A percentile compares a stretch with the other conserved stretches of the same genome.
These are phyloP conservation scores for Pantherophis guttatus DNA, from an alignment of 2,113 vertebrate species.

Conservation along the genomic window DNA sequence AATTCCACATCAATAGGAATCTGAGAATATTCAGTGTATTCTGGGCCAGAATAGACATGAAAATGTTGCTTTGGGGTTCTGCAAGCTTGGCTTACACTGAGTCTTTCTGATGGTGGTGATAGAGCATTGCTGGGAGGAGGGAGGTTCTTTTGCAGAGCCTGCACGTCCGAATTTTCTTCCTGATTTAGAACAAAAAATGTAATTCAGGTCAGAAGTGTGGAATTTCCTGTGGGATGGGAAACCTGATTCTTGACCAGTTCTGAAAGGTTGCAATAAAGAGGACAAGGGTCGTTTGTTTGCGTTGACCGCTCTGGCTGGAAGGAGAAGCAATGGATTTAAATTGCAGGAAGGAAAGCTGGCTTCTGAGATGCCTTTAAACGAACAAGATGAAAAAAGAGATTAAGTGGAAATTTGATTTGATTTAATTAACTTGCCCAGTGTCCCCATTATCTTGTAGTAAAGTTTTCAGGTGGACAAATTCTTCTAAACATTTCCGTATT, in stretches of 20 bases:
- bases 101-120: background rate
- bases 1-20: background rate
- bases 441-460: background rate
- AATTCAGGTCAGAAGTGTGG: constrained; percentile 31
- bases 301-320: constrained; percentile 15
- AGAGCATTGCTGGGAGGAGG: background rate
- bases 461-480: background rate
- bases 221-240: constrained; percentile 36
- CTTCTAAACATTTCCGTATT: background rate
- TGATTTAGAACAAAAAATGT: constrained; percentile 25
- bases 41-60: background rate
- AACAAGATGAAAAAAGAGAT: constrained; percentile 4
- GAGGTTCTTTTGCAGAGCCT: background rate
- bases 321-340: constrained; percentile 15
- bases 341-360: constrained; percentile 23
- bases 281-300: constrained; percentile 25
- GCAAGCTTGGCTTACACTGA: background rate
- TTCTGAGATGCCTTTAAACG: background rate
- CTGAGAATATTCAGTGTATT: background rate
- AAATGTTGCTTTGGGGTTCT: background rate
- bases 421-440: background rate
- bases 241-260: constrained; percentile 27
- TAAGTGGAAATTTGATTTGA: background rate
- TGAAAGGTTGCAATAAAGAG: constrained; percentile 24
- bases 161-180: constrained; percentile 3